Evolutionary conservation across 2,113 vertebrate genomes (phyloP).

Genomic region (Rhegmatorhina hoffmannsi): DNA sequence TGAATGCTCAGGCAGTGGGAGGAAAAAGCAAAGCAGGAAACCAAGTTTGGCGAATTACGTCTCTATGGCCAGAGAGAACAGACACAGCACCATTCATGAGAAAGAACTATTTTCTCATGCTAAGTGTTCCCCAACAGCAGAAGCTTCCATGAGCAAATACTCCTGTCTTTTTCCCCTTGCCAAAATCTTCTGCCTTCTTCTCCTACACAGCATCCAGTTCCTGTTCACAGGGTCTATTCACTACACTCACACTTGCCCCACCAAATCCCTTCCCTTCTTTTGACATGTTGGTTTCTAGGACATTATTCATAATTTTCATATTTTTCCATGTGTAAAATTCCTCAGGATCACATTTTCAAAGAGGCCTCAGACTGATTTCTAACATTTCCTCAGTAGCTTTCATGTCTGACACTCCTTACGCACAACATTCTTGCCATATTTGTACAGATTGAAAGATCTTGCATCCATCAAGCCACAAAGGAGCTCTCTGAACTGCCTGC

Average conservation of each 20-base stretch:
- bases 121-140: background rate
- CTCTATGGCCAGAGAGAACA: background rate
- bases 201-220: background rate
- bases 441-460: background rate
- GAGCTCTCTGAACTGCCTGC: background rate
- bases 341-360: background rate
- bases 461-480: background rate
- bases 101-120: background rate
- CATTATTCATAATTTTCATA: background rate
- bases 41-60: background rate
- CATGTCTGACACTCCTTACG: background rate
- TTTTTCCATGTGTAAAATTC: background rate
- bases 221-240: background rate
- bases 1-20: background rate
- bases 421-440: background rate
- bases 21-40: background rate
- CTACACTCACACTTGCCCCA: rapidly evolving
- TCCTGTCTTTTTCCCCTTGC: background rate
- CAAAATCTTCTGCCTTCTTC: background rate
- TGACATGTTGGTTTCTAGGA: background rate
- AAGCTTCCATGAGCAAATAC: background rate
- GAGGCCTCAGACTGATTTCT: background rate
- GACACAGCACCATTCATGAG: background rate
- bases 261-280: background rate
- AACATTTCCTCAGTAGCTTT: background rate